A percentile compares a stretch with the other conserved stretches of the same genome.
These are phyloP conservation scores for Cladopsammia gracilis DNA, from an alignment of 64 coral and sea anemone genomes.

Conservation along the genomic window DNA sequence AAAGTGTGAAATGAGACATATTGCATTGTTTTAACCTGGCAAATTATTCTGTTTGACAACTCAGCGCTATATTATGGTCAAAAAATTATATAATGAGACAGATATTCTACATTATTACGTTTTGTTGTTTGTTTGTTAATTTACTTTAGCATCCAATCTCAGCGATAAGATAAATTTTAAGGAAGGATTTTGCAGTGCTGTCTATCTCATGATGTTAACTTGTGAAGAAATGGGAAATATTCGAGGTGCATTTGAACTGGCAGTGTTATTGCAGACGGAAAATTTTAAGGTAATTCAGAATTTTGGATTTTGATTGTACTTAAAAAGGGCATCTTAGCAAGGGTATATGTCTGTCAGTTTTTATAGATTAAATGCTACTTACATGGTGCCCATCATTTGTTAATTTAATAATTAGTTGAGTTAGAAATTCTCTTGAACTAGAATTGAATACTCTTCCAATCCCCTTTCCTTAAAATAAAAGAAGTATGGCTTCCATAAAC, in stretches of 20 bases:
- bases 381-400: too few species aligned
- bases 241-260: not conserved
- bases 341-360: not conserved
- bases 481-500: not conserved
- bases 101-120: not conserved
- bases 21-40: too few species aligned
- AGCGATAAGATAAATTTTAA: not conserved
- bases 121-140: not conserved
- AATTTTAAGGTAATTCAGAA: slow-evolving; percentile 1
- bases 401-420: too few species aligned
- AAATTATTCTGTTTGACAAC: too few species aligned
- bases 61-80: not conserved
- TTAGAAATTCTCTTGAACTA: too few species aligned
- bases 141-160: not conserved
- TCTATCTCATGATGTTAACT: not conserved
- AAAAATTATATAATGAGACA: not conserved
- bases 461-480: not conserved
- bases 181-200: not conserved
- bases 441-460: not conserved
- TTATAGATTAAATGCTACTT: too few species aligned
- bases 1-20: too few species aligned
- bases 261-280: not conserved
- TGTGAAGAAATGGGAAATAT: not conserved
- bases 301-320: not conserved
- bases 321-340: not conserved